Evolutionary conservation across 2,113 vertebrate genomes (phyloP), one percentile per base, ranked within the genome.

Genomic region (Upupa epops): DNA sequence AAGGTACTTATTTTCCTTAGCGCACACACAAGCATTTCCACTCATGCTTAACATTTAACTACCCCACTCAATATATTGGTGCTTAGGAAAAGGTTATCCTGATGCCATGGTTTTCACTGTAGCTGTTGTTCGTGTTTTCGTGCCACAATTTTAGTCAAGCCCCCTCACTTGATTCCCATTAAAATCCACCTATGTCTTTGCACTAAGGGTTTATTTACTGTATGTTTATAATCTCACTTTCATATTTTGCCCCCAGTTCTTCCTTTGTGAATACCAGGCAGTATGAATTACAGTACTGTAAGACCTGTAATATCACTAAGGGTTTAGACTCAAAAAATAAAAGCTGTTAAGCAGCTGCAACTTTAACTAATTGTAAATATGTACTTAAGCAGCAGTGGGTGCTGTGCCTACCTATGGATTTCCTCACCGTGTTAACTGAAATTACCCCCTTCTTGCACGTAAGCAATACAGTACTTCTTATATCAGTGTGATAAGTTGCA

Each of bases 51-150:
- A n/a, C n/a, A n/a, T n/a, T n/a, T n/a, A n/a, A n/a, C n/a, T n/a
- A 15, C 22, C 36, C 72, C 26, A 1, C 15, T 55, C 16, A 11
- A 0, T 40, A 1, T 11, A 13, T 65, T 9, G 24, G 0, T 11
- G 6, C 18, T 72, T 60, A 61, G 32, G 34, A 31, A 72, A 71
- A 55, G 6, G 13, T 37, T 84, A 2, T 49, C 60, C 29, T 19
- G 3, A 5, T 34, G 3, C 45, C 11, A 1, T 16, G 25, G 42
- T 51, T 80, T 90, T 65, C n/a, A 13, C 10, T 65, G 37, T 48
- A 68, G 22, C 17, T 68, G 17, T 73, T 64, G 19, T 61, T 85
- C 18, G 14, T 2, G 1, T 52, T 84, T 89, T 15, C 5, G 7
- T 78, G 58, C 18, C 71, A 29, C n/a, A 34, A 2, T n/a, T 59